A percentile compares a stretch with the other conserved stretches of the same genome.
Conservation (phyloP, 2,113 vertebrate genomes). For the Cheirogaleus medius region DNA sequence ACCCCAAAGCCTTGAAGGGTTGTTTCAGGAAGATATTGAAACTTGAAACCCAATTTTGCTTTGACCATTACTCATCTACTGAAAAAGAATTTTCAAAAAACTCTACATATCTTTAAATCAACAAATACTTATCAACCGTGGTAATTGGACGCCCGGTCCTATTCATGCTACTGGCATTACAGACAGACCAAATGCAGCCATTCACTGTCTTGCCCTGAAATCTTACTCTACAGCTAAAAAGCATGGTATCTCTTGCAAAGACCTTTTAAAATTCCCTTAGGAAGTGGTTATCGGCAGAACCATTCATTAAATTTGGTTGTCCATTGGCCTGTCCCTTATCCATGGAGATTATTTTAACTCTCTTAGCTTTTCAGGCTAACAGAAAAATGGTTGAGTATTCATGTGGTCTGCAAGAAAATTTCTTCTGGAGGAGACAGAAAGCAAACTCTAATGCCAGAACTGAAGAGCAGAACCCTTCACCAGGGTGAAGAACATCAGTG, state of each 20-base stretch:
- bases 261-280: not conserved
- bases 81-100: not conserved
- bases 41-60: conserved; percentile 5
- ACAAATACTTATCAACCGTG: not conserved
- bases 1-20: not conserved
- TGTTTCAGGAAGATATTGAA: not conserved
- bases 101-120: not conserved
- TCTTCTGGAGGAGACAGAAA: not conserved
- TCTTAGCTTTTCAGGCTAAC: not conserved
- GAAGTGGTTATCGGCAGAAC: not conserved
- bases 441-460: not conserved
- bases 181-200: not conserved
- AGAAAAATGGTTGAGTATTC: not conserved
- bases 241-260: not conserved
- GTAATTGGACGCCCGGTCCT: not conserved
- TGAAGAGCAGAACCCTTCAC: not conserved
- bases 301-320: not conserved
- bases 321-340: not conserved
- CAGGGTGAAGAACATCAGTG: not conserved
- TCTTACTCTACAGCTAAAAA: not conserved
- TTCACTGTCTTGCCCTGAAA: not conserved
- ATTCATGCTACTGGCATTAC: not conserved
- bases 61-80: not conserved
- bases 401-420: not conserved
- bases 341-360: not conserved